Evolutionary conservation across 2,888 invertebrate genomes (phyloP).

Genomic region (Choristoneura rosaceana): DNA sequence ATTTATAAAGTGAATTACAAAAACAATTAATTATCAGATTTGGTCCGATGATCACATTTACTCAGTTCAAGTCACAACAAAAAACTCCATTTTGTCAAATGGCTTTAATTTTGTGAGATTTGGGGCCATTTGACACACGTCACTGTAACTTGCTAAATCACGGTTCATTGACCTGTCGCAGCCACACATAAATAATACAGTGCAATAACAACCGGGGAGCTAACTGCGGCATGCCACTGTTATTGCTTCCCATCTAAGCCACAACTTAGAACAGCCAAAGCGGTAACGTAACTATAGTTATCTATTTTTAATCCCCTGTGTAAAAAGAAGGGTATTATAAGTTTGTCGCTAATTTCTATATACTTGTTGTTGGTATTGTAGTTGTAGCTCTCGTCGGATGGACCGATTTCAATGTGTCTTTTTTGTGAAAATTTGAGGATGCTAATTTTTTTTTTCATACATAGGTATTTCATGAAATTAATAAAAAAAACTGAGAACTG

Average conservation of each 20-base stretch:
- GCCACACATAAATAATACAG: slow-evolving; percentile 43
- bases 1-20: too few species aligned
- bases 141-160: slow-evolving; percentile 23
- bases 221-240: slow-evolving; percentile 45
- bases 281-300: not conserved
- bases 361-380: too few species aligned
- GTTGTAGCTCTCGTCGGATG: too few species aligned
- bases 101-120: not conserved
- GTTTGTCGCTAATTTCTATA: too few species aligned
- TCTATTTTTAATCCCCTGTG: not conserved
- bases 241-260: slow-evolving; percentile 38
- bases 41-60: too few species aligned
- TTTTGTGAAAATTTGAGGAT: too few species aligned
- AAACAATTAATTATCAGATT: too few species aligned
- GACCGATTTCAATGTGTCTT: too few species aligned
- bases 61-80: not conserved
- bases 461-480: too few species aligned
- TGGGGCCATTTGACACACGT: not conserved
- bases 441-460: too few species aligned
- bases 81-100: not conserved
- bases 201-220: slow-evolving; percentile 41
- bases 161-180: slow-evolving; percentile 26
- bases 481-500: too few species aligned
- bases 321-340: not conserved
- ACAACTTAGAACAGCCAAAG: slow-evolving; percentile 24